Percentiles rank a stretch among this genome's conserved stretches.
phyloP scores from a whole-genome alignment of 2,797 vertebrate genomes.

The Spizella passerina region DNA sequence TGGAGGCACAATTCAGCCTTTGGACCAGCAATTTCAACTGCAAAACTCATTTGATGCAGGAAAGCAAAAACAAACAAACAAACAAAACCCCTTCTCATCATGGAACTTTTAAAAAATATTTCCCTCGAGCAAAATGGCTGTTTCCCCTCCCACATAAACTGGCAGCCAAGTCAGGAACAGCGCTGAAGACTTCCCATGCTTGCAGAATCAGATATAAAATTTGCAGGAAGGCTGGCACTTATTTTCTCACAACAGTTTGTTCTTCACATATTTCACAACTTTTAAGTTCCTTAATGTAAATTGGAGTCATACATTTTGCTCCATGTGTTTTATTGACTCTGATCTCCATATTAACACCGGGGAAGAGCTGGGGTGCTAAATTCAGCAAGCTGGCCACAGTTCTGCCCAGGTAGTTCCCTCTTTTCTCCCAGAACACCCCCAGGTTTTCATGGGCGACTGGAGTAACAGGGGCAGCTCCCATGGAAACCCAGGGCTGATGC shows the following conservation, averaged over 20 bases:
- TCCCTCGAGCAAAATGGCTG: conserved; percentile 69
- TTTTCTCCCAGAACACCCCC: not conserved
- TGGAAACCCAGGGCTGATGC: not conserved
- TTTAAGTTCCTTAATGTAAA: conserved; percentile 70
- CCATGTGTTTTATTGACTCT: conserved; percentile 68
- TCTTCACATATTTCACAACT: conserved; percentile 73
- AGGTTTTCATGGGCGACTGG: not conserved
- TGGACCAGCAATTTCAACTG: conserved; percentile 35
- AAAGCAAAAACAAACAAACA: conserved; percentile 62
- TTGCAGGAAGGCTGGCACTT: conserved; percentile 72
- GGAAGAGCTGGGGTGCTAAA: conserved; percentile 2
- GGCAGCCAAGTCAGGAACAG: conserved; percentile 72
- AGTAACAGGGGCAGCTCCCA: not conserved
- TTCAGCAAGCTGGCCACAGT: not conserved
- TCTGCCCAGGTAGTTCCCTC: not conserved
- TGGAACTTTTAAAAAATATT: conserved; percentile 60
- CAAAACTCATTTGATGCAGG: conserved; percentile 39
- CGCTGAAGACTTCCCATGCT: conserved; percentile 62
- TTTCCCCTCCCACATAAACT: conserved; percentile 72
- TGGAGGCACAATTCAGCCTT: conserved; percentile 27
- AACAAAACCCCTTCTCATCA: conserved; percentile 57
- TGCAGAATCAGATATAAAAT: conserved; percentile 66
- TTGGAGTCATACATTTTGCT: conserved; percentile 63
- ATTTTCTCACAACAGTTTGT: conserved; percentile 73
- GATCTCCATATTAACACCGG: conserved; percentile 46